Base-by-base conservation (phyloP, 2,113 vertebrate genomes). In the Lamprotornis superbus region DNA sequence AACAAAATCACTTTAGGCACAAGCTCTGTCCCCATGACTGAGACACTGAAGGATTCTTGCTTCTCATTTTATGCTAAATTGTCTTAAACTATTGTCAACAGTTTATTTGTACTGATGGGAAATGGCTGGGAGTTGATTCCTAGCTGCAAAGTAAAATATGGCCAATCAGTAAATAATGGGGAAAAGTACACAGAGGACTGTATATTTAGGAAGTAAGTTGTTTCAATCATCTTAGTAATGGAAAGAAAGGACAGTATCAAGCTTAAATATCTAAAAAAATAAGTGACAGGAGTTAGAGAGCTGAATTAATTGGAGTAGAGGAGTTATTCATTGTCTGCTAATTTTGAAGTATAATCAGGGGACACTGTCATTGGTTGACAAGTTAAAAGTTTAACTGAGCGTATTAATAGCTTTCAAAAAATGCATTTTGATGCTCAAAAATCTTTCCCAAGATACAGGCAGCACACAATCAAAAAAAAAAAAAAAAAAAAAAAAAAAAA, bases 261-360 rank as follows among this genome's bases (percentile, higher is more conserved):
- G 49, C 82, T 87, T 57, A 94, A 89, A 81, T 70, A 84, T 27
- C 52, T 56, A 56, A 81, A 94, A 94, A 92, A 92, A 57, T 61
- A 96, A 94, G 33, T 89, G 86, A 94, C 73, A 92, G 80, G 47
- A 91, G 27, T 78, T 94, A 92, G 46, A 94, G 90, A 91, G 57
- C 65, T 71, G 87, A 92, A 89, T 94, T 97, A 91, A 94, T 94
- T 91, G 81, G 87, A 94, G 81, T 93, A 93, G 89, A 83, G 73
- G 71, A 95, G 83, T 94, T 96, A 94, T 84, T 96, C 73, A 68
- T 75, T 11, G 22, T 95, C 89, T 96, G 64, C 91, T 95, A 91
- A 95, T 97, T 97, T 87, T 92, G 69, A 96, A 95, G 93, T 89
- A 89, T 92, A 92, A 94, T 96, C 83, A 91, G 69, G 83, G 94